A percentile compares a stretch with the other conserved stretches of the same genome.
Conservation (phyloP, 2,113 vertebrate genomes). For the Mirza zaza region DNA sequence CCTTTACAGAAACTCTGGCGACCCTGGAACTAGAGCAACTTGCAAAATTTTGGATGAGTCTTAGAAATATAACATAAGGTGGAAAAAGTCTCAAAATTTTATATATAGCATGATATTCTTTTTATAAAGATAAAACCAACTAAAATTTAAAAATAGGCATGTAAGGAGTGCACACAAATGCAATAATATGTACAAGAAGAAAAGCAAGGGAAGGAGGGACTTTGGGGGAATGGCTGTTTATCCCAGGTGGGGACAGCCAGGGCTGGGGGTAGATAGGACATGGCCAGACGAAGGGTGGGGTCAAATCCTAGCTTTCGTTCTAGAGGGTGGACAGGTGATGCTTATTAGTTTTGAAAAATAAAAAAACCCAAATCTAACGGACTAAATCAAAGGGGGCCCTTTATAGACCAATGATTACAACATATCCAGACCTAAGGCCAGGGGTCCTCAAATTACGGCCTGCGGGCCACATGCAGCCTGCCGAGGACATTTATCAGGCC, state of each 20-base stretch:
- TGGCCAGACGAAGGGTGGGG: neutral
- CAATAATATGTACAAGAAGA: neutral
- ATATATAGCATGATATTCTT: neutral
- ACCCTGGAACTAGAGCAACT: neutral
- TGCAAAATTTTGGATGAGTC: neutral
- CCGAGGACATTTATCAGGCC: no score
- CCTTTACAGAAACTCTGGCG: neutral
- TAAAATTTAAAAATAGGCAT: neutral
- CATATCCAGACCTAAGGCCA: neutral
- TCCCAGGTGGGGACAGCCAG: neutral
- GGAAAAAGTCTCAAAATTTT: neutral
- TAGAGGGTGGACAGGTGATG: neutral
- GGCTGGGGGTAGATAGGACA: accelerated
- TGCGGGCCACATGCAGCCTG: no score
- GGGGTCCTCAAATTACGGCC: no score
- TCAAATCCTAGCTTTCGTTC: neutral
- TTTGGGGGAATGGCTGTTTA: neutral
- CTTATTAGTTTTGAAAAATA: neutral
- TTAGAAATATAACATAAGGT: neutral
- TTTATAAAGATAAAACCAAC: neutral
- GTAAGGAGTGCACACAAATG: neutral
- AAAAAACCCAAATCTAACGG: neutral
- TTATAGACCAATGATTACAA: neutral
- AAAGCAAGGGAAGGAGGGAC: neutral
- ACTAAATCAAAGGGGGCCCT: neutral